Evolutionary conservation across 1,140 invertebrate species (phyloP), one percentile per base, ranked within the genome.

Genomic region (Latrodectus geometricus): DNA sequence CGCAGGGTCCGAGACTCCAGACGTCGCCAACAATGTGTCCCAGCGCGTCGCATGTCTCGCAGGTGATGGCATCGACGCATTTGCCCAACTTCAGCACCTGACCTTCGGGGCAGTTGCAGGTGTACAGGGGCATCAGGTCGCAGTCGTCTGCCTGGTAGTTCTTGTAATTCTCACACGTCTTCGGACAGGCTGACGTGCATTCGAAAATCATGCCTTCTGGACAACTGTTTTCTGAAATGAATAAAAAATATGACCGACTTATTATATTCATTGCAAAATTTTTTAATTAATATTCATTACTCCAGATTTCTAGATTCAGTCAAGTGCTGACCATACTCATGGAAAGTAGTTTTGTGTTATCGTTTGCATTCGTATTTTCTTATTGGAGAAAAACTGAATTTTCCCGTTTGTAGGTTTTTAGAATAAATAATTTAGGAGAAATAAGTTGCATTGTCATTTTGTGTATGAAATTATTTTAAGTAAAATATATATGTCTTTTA

Each of bases 21-120:
- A 56, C 79, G 23, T 87, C 86, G 8, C 86, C 86, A 4, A 87
- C 52, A 11, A 86, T 49, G 66, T 86, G 83, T 61, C 74, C 83
- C 14, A n/a, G 8, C 52, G n/a, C 20, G 17, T 86, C 83, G 23
- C 83, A 86, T 35, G 76, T 87, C 76, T 88, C 77, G 89, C 95
- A 96, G 35, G 92, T 91, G 8, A 88, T 90, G 35, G 91, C 91
- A 66, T 93, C 91, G 4, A 95, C 93, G 87, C 94, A 95, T 4
- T 91, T 92, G 84, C 92, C 92, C 89, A 94, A 93, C 35, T 92
- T 90, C 81, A 93, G 90, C 0, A 94, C 93, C 92, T 94, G 92
- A 75, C 93, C 93, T 74, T 92, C 89, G 0, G 95, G 94, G 92
- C 96, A 97, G 92, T 95, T 96, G 90, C 96, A 97, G 11, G 96